Percentiles rank a stretch among this genome's conserved stretches.
These are phyloP conservation scores for Agriopis marginaria DNA, from an alignment of 2,888 invertebrate genomes.

Conservation along the genomic window DNA sequence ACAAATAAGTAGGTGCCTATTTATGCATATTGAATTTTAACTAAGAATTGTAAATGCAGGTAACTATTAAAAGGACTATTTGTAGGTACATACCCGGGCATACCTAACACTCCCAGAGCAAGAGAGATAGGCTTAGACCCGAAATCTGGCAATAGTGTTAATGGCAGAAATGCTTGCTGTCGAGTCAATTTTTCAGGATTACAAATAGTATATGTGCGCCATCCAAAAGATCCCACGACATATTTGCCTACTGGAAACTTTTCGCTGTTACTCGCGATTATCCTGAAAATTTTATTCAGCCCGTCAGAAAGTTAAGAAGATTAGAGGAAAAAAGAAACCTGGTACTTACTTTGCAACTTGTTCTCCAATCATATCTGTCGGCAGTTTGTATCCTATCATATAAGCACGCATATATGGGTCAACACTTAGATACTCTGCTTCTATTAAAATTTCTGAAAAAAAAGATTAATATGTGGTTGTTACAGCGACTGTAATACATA, in stretches of 20 bases:
- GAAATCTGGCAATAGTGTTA: conserved; percentile 85
- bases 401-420: conserved; percentile 91
- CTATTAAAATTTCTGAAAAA: conserved; percentile 87
- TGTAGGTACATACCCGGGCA: conserved; percentile 87
- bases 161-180: conserved; percentile 56
- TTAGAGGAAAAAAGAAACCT: neutral
- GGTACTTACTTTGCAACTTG: conserved; percentile 89
- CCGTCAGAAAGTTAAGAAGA: neutral
- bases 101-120: conserved; percentile 89
- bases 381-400: conserved; percentile 82
- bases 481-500: too few relatives aligned
- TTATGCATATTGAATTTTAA: too few relatives aligned
- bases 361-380: conserved; percentile 89
- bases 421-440: conserved; percentile 90
- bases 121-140: conserved; percentile 87
- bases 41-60: too few relatives aligned
- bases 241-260: conserved; percentile 88
- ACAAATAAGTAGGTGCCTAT: too few relatives aligned
- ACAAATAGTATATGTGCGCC: conserved; percentile 84
- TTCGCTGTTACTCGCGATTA: conserved; percentile 88
- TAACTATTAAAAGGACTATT: too few relatives aligned
- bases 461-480: neutral
- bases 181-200: conserved; percentile 58
- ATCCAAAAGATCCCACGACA: conserved; percentile 89
- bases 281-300: conserved; percentile 74